Base-by-base conservation (phyloP, 1,140 invertebrate species). In the Neodiprion lecontei region DNA sequence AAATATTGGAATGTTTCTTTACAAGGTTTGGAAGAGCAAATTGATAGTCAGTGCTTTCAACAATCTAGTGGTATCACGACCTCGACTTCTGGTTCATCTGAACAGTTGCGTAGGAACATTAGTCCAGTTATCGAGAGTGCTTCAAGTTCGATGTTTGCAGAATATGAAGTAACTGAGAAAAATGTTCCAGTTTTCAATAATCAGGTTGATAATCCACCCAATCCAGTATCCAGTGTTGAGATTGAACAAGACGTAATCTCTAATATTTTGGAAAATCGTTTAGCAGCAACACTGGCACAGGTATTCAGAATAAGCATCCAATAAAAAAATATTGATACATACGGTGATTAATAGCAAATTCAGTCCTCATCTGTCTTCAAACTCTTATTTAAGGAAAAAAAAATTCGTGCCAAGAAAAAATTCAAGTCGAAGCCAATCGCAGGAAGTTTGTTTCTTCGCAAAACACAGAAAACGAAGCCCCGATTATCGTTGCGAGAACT, bases 321-420 rank as follows among this genome's bases (percentile, higher is more conserved):
- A 21, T 21, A 21, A 21, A 21, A 21, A 21, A 21, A 21, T 21
- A 21, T 21, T 21, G 17, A 21, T 40, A 0, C 5, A 40, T 40
- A 40, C 53, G 8, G n/a, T 61, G 11, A 17, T 5, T 61, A 12
- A 61, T 61, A 61, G 7, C 5, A 9, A 61, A 17, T 12, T 61
- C 7, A 5, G 9, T 61, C 4, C 9, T 61, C 5, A 61, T 14
- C 53, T 61, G 53, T 8, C 11, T 14, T 7, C n/a, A 4, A 14
- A 12, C 11, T 61, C 5, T 61, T 17, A 23, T 78, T 77, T 2
- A 72, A 88, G 80, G 84, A 88, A 21, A 80, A 80, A 72, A 74
- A 79, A 21, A 85, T 89, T 53, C 77, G 72, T 69, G 76, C 74
- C 9, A 88, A 87, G 50, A 83, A 83, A 48, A 77, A 61, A 72